Base-by-base conservation (phyloP, 2,797 vertebrate species). In the Melanotaenia trifasciata region DNA sequence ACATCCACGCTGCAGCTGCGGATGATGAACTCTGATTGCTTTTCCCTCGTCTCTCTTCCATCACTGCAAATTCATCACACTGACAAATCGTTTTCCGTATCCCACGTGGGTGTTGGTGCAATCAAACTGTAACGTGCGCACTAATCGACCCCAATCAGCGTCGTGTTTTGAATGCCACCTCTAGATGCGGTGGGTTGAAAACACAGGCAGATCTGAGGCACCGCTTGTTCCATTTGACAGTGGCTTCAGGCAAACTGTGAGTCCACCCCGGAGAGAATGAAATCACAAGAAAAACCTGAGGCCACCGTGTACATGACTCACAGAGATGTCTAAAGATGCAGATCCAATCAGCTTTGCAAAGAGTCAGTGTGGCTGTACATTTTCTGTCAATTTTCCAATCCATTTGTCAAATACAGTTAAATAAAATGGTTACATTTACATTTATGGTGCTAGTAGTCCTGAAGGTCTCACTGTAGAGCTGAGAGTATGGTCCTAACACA, bases 91-190 rank as follows among this genome's bases (percentile, higher is more conserved):
- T 73, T 67, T 58, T 60, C 63, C 38, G 68, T 66, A 18, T 73
- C 70, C 76, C 80, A 76, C 51, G 32, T 74, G 81, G 71, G 75
- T 58, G 76, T 51, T 13, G 73, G 81, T 13, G 77, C 89, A 91
- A 90, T 90, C 89, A 91, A 83, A 90, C 67, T 54, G 71, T 70
- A 79, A 75, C 24, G 30, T 32, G 70, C 61, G 59, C 45, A 28
- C 83, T 82, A 81, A 89, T 87, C 74, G 83, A 83, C 85, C 87
- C 85, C 90, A 91, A 88, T 90, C 90, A 91, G 80, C 59, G 22
- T 18, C 64, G 69, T 76, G 30, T 80, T 84, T 87, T 63, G 67
- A 84, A 83, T 18, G 82, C 67, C 67, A 51, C 64, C 76, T 33
- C 30, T 74, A 54, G 75, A 69, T 74, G 67, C 53, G 74, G 80